These are phyloP conservation scores for Megaptera novaeangliae DNA, from an alignment of 2,113 vertebrate genomes.

Conservation along the genomic window DNA sequence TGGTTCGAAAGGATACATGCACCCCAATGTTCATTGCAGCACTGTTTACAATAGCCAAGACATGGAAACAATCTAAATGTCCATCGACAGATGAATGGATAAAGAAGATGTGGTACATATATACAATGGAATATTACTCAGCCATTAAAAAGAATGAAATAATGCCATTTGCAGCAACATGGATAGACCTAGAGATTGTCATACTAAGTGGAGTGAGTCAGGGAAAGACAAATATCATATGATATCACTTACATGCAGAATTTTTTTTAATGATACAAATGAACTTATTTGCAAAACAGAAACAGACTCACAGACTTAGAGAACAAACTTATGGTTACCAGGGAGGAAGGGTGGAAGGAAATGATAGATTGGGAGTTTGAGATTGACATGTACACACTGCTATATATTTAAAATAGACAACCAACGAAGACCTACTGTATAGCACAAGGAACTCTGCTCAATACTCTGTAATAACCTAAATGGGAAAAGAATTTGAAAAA, in stretches of 20 bases:
- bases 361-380: neutral
- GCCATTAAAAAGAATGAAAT: neutral
- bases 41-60: neutral
- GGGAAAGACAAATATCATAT: neutral
- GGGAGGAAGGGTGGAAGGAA: neutral
- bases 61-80: neutral
- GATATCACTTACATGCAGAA: neutral
- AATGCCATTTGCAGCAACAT: neutral
- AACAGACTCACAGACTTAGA: neutral
- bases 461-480: neutral
- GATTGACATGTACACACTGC: neutral
- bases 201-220: neutral
- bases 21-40: neutral
- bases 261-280: neutral
- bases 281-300: neutral
- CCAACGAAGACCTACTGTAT: neutral
- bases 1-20: neutral
- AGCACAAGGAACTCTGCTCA: neutral
- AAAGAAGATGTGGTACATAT: neutral
- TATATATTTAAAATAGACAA: neutral
- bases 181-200: neutral
- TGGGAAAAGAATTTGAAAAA: neutral
- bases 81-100: neutral
- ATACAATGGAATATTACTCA: neutral
- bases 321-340: neutral